Conservation (phyloP, 2,888 invertebrate genomes). For the Epinotia bilunana region DNA sequence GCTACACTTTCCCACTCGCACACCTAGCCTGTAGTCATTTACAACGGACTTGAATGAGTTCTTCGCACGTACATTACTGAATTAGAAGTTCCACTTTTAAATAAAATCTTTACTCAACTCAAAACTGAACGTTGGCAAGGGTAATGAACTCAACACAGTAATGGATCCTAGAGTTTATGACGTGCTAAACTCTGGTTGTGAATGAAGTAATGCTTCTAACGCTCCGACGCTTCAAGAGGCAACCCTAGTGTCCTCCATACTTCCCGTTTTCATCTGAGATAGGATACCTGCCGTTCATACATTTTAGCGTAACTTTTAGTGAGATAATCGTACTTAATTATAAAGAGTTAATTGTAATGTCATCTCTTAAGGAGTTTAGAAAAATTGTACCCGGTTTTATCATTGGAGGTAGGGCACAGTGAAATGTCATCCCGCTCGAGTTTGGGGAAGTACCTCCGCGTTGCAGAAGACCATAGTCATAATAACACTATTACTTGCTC, state of each 20-base stretch:
- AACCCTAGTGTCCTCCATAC: slow-evolving; percentile 64
- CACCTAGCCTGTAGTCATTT: slow-evolving; percentile 51
- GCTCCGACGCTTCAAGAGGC: slow-evolving; percentile 61
- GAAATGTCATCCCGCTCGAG: too few species aligned
- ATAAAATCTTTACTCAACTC: slow-evolving; percentile 40
- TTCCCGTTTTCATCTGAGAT: slow-evolving; percentile 57
- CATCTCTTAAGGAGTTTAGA: neutral
- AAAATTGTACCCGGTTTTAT: slow-evolving; percentile 43
- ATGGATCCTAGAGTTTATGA: slow-evolving; percentile 76
- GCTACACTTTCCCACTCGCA: slow-evolving; percentile 56
- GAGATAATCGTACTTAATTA: neutral
- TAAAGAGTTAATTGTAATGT: slow-evolving; percentile 2
- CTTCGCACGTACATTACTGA: slow-evolving; percentile 53
- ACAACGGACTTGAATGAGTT: slow-evolving; percentile 55
- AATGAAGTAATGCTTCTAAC: slow-evolving; percentile 73
- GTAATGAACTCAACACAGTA: slow-evolving; percentile 67
- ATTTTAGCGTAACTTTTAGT: slow-evolving; percentile 49
- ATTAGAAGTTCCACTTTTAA: slow-evolving; percentile 45
- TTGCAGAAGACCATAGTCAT: too few species aligned
- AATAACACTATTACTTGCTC: too few species aligned
- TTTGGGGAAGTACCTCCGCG: too few species aligned
- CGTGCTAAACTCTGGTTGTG: slow-evolving; percentile 70
- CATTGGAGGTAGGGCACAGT: too few species aligned
- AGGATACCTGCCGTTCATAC: slow-evolving; percentile 54
- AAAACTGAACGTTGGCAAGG: slow-evolving; percentile 38